phyloP scores from a whole-genome alignment of 2,888 invertebrate species.

The Clusia tigrina region DNA sequence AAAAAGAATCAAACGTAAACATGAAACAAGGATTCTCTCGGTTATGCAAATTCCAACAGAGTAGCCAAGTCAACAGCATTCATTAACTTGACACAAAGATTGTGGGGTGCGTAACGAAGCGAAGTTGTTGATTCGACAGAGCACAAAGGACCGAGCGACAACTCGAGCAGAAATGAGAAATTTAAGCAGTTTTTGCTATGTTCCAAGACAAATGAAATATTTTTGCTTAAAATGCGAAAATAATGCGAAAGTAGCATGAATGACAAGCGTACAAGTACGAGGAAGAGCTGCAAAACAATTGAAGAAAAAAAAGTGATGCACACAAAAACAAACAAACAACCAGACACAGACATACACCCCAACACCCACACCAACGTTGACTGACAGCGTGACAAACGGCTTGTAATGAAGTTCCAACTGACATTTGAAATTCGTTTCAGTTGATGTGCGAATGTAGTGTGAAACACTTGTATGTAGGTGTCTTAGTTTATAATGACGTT shows the following conservation, averaged over 20 bases:
- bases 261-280: slow-evolving; percentile 1
- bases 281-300: not conserved
- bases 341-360: not conserved
- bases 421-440: not conserved
- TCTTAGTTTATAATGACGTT: no score
- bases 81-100: not conserved
- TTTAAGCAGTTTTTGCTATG: not conserved
- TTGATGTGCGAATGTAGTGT: no score
- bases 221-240: not conserved
- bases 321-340: not conserved
- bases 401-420: not conserved
- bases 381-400: slow-evolving; percentile 6
- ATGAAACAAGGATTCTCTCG: not conserved
- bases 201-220: not conserved
- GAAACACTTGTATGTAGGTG: no score
- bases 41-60: not conserved
- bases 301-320: not conserved
- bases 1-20: not conserved
- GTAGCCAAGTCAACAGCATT: not conserved
- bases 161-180: not conserved
- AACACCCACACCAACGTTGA: not conserved
- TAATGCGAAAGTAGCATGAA: not conserved
- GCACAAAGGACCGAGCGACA: not conserved
- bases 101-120: not conserved
- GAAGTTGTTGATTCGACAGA: not conserved